Base-by-base conservation (phyloP, 2,113 vertebrate genomes). In the Salvelinus sp. region DNA sequence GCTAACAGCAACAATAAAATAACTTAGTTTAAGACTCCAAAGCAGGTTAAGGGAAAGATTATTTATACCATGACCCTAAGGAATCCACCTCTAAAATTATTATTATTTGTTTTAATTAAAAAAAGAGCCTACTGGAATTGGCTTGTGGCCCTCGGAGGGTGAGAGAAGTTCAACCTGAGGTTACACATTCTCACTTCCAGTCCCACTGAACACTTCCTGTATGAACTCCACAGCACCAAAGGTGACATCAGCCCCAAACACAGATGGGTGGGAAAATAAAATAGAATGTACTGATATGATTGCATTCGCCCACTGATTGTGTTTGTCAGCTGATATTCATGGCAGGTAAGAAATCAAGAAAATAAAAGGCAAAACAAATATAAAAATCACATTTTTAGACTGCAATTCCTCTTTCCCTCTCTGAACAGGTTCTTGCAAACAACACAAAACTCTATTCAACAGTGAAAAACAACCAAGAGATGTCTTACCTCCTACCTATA, bases 281-380 rank as follows among this genome's bases (percentile, higher is more conserved):
- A 44, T 44, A 67, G 16, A 64, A 4, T 38, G 62, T 62, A 62
- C 18, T 62, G 7, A 44, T 44, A 70, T 38, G 72, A 87, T 87
- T 74, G 77, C 75, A 38, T 81, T 70, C 50, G 73, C 69, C 70
- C 60, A 77, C 69, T 64, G 60, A 80, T 76, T 73, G 78, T 60
- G 67, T 25, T n/a, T 69, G 30, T 77, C 30, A 44, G 44, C 33
- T 6, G 44, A 62, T 28, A 62, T n/a, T 6, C 12, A 7, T 62
- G 58, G 25, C 28, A n/a, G 18, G 2, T 25, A 62, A 22, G 18
- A 7, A 60, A 1, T 62, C 27, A 10, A 64, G 7, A 25, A 50
- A 22, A 23, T 47, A 28, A 48, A 23, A 44, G 38, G 7, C 22
- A 66, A 74, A 44, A 47, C 10, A 27, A 3, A 48, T 6, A 14